Evolutionary conservation across 2,113 vertebrate species (phyloP).

Genomic region (Lepus europaeus): DNA sequence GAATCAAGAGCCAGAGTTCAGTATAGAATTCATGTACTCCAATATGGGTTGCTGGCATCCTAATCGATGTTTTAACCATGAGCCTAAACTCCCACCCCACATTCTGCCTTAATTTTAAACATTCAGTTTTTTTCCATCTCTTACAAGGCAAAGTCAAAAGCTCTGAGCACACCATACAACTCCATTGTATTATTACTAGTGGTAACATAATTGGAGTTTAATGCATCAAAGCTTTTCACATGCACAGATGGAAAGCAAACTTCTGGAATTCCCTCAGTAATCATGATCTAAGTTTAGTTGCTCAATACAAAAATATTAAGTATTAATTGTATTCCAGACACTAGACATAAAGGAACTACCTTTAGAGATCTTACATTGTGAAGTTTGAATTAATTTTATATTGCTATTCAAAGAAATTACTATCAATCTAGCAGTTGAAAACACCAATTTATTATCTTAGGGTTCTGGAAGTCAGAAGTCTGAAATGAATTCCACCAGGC

Average conservation of each 20-base stretch:
- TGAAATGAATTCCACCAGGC: not conserved
- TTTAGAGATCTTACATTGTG: not conserved
- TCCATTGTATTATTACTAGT: conserved; percentile 59
- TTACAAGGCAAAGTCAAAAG: not conserved
- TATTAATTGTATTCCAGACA: conserved; percentile 27
- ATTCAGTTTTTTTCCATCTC: not conserved
- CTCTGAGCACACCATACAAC: not conserved
- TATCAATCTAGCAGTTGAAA: not conserved
- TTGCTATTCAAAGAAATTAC: not conserved
- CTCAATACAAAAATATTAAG: conserved; percentile 58
- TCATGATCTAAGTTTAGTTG: not conserved
- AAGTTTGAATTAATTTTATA: not conserved
- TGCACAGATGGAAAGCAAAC: conserved; percentile 61
- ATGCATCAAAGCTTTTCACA: conserved; percentile 50
- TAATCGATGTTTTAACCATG: too few relatives aligned
- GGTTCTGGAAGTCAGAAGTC: not conserved
- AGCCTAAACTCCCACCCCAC: too few relatives aligned
- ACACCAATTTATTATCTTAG: not conserved
- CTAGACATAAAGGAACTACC: not conserved
- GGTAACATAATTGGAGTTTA: conserved; percentile 56
- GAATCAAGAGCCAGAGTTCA: too few relatives aligned
- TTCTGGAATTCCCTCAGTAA: conserved; percentile 62
- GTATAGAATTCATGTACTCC: too few relatives aligned
- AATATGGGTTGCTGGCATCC: too few relatives aligned
- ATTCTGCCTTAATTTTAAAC: not conserved